Evolutionary conservation across 2,888 invertebrate genomes (phyloP).

Genomic region (Athalia cordata): DNA sequence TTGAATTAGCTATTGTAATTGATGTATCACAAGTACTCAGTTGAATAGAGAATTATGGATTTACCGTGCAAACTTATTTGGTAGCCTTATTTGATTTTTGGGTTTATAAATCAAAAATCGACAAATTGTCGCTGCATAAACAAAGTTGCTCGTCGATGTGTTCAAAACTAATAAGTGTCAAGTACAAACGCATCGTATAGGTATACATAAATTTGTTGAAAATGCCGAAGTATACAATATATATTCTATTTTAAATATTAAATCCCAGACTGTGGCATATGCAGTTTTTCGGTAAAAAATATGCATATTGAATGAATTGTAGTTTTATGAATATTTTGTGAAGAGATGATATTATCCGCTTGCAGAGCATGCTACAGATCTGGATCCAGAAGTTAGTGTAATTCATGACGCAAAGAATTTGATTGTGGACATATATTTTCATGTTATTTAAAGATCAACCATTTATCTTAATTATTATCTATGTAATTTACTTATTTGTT

Average conservation of each 20-base stretch:
- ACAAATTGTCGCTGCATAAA: not conserved
- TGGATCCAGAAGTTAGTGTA: not conserved
- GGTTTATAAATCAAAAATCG: constrained; percentile 4
- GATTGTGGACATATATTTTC: not conserved
- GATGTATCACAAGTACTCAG: constrained; percentile 1
- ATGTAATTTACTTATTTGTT: not conserved
- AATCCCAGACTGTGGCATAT: not conserved
- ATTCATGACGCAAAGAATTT: constrained; percentile 4
- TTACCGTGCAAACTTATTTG: not conserved
- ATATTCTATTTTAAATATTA: constrained; percentile 22
- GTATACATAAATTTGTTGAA: constrained; percentile 6
- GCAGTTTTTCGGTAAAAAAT: not conserved
- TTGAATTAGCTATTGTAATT: constrained; percentile 10
- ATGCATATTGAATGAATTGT: too few species aligned
- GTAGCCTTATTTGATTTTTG: not conserved
- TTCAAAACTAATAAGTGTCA: constrained; percentile 18
- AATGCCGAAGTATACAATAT: constrained; percentile 14
- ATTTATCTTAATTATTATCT: not conserved
- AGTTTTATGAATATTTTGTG: too few species aligned
- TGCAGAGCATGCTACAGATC: not conserved
- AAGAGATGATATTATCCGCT: not conserved
- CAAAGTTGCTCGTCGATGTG: constrained; percentile 3
- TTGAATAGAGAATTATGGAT: constrained; percentile 1
- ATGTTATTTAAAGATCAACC: constrained; percentile 19
- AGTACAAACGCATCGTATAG: constrained; percentile 32